A percentile compares a stretch with the other conserved stretches of the same genome.
These are phyloP conservation scores for Ophthalmolycus amberensis DNA, from an alignment of 2,113 vertebrate genomes.

Conservation along the genomic window DNA sequence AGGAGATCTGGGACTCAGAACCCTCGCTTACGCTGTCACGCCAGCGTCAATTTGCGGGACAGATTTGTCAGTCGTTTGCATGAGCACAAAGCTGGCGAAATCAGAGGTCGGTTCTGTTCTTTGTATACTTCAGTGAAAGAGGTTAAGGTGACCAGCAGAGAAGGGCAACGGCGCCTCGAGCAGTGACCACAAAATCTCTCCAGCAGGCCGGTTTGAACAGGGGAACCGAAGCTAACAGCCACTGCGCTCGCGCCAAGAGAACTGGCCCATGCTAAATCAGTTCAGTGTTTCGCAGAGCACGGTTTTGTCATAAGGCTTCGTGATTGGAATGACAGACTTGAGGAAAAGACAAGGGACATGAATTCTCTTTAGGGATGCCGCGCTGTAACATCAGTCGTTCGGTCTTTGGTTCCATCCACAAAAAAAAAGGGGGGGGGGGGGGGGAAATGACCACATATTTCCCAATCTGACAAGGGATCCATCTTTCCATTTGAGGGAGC, in stretches of 20 bases:
- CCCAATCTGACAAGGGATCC: conserved; percentile 87
- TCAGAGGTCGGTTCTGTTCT: conserved; percentile 42
- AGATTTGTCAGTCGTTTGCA: conserved; percentile 51
- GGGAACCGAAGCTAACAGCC: conserved; percentile 57
- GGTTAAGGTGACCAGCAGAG: conserved; percentile 61
- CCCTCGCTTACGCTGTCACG: conserved; percentile 32
- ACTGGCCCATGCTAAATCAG: conserved; percentile 69
- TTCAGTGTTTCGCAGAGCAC: conserved; percentile 66
- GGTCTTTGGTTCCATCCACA: conserved; percentile 81
- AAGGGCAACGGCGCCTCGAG: conserved; percentile 46
- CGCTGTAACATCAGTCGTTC: conserved; percentile 81
- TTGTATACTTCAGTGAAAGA: conserved; percentile 51
- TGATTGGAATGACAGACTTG: conserved; percentile 73
- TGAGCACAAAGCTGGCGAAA: conserved; percentile 45
- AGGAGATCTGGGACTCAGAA: conserved; percentile 49
- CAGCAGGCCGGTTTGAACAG: conserved; percentile 66
- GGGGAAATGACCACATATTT: conserved; percentile 87
- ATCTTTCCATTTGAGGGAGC: conserved; percentile 88
- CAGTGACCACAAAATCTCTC: conserved; percentile 70
- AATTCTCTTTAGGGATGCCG: conserved; percentile 81
- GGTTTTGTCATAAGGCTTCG: conserved; percentile 67
- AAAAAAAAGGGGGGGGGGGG: conserved; percentile 12
- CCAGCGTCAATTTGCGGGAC: conserved; percentile 42
- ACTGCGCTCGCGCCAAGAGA: conserved; percentile 56
- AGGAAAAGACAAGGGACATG: conserved; percentile 73